These are phyloP conservation scores for Lethocerus indicus DNA, from an alignment of 1,140 invertebrate species.

Conservation along the genomic window DNA sequence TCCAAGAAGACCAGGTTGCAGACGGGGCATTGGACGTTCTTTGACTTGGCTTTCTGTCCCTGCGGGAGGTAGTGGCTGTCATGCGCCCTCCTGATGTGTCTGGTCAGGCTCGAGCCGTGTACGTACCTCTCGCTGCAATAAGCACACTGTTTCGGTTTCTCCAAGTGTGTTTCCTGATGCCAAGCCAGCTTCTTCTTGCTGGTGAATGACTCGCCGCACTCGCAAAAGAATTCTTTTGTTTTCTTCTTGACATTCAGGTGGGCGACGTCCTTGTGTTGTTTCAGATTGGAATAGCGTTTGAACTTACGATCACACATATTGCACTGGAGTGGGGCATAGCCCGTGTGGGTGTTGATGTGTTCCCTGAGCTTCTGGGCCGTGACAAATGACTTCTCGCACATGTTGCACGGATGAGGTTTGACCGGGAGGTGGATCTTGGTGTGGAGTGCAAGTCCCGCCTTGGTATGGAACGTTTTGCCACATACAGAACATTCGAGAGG, in stretches of 20 bases:
- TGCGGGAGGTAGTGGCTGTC: conserved; percentile 53
- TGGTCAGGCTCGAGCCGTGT: conserved; percentile 58
- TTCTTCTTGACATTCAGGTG: conserved; percentile 47
- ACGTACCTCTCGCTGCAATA: conserved; percentile 71
- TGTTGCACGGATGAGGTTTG: conserved; percentile 52
- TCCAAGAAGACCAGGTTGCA: conserved; percentile 64
- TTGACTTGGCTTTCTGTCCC: conserved; percentile 30
- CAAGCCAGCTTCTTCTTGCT: conserved; percentile 64
- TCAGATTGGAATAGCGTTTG: conserved; percentile 64
- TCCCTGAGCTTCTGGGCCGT: conserved; percentile 60
- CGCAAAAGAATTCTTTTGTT: conserved; percentile 58
- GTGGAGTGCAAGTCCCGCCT: conserved; percentile 47
- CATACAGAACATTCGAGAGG: conserved; percentile 62
- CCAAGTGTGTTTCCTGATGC: conserved; percentile 71
- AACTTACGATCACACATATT: conserved; percentile 67
- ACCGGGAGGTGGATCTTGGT: conserved; percentile 61
- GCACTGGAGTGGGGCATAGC: conserved; percentile 64
- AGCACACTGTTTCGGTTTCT: conserved; percentile 62
- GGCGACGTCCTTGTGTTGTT: conserved; percentile 59
- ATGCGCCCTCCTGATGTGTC: conserved; percentile 65
- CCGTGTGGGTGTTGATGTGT: conserved; percentile 65
- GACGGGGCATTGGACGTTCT: conserved; percentile 61
- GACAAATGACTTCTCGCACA: conserved; percentile 66
- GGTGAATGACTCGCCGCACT: conserved; percentile 61
- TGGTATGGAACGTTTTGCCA: conserved; percentile 37